These are phyloP conservation scores for Acanthurus lineatus DNA, from an alignment of 2,797 vertebrate species.

Conservation along the genomic window DNA sequence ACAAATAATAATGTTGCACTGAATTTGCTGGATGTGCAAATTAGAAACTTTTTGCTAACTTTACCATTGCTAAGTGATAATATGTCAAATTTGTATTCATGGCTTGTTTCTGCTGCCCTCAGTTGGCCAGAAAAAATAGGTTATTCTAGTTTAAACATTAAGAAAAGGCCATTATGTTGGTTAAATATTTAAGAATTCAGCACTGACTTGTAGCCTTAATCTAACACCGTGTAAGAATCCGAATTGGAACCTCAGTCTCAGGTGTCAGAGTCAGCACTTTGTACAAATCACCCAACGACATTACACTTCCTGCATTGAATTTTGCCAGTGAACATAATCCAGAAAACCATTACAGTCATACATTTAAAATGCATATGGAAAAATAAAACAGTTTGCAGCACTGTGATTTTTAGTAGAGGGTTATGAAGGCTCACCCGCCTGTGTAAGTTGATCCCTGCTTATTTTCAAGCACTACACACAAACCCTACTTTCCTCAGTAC, in stretches of 20 bases:
- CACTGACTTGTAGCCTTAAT: neutral
- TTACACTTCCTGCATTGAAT: neutral
- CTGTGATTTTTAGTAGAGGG: neutral
- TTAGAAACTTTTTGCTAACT: neutral
- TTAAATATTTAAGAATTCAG: neutral
- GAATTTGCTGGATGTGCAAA: neutral
- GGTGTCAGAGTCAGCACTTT: neutral
- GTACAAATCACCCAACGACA: neutral
- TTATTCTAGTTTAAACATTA: neutral
- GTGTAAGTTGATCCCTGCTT: neutral
- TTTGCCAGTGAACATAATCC: neutral
- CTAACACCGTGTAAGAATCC: neutral
- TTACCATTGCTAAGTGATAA: neutral
- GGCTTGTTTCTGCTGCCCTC: neutral
- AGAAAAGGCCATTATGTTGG: neutral
- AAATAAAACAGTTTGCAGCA: neutral
- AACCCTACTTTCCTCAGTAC: constrained; percentile 12
- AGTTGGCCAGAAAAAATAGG: neutral
- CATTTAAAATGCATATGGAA: constrained; percentile 3
- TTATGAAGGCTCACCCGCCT: neutral
- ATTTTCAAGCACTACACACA: neutral
- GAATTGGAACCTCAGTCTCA: neutral
- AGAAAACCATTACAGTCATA: neutral
- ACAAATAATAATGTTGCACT: neutral
- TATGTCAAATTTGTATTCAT: neutral